phyloP scores from a whole-genome alignment of 64 coral and sea anemone genomes.

The Pachyseris speciosa region DNA sequence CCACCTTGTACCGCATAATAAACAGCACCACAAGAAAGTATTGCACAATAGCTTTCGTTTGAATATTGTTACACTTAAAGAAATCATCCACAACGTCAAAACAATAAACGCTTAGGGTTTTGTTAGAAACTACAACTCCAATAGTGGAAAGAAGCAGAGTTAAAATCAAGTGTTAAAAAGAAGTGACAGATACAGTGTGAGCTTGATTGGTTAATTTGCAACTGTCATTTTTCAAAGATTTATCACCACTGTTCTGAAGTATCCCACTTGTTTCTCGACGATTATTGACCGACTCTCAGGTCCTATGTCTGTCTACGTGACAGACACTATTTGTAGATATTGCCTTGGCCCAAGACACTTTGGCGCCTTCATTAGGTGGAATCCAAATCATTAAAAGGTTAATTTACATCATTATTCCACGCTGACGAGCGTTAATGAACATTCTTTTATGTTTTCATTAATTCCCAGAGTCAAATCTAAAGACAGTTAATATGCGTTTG shows the following conservation, averaged over 20 bases:
- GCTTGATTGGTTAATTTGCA: too few relatives aligned
- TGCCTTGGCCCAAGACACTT: background rate
- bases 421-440: background rate
- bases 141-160: too few relatives aligned
- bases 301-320: background rate
- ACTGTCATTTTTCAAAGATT: background rate
- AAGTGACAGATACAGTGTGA: too few relatives aligned
- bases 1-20: too few relatives aligned
- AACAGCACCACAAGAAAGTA: too few relatives aligned
- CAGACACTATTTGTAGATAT: background rate
- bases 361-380: constrained; percentile 2
- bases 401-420: background rate
- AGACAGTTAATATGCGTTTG: background rate
- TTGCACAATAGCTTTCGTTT: too few relatives aligned
- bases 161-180: too few relatives aligned
- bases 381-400: background rate
- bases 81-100: too few relatives aligned
- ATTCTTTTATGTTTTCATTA: background rate
- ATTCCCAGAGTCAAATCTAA: background rate
- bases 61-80: too few relatives aligned
- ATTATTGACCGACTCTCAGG: background rate
- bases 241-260: background rate
- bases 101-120: too few relatives aligned
- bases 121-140: too few relatives aligned
- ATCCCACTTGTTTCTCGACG: background rate